These are phyloP conservation scores for Siderastrea siderea DNA, from an alignment of 92 coral and sea anemone genomes.

Conservation along the genomic window DNA sequence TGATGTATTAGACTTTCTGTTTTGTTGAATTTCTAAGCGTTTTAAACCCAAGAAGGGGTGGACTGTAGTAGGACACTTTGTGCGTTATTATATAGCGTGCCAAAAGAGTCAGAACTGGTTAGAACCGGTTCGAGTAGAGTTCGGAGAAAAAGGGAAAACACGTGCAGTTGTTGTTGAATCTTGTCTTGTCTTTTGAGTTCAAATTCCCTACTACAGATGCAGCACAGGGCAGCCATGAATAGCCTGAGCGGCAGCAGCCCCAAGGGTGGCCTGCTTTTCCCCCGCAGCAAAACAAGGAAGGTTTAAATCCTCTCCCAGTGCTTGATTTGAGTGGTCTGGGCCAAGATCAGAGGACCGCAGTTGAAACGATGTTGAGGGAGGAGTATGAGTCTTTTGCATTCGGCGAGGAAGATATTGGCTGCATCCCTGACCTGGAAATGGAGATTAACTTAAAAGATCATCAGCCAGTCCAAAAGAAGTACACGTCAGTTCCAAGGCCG, in stretches of 20 bases:
- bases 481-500: slow-evolving; percentile 49
- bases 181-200: too few species aligned
- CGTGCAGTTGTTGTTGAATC: too few species aligned
- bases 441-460: slow-evolving; percentile 28
- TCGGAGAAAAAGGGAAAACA: too few species aligned
- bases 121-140: too few species aligned
- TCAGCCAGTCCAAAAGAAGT: slow-evolving; percentile 50
- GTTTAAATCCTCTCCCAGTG: slow-evolving; percentile 30
- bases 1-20: too few species aligned
- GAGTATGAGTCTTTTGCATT: slow-evolving; percentile 60
- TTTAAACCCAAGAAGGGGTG: too few species aligned
- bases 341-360: slow-evolving; percentile 7
- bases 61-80: too few species aligned
- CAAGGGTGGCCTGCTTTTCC: background rate
- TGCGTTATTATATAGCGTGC: too few species aligned
- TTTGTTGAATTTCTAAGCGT: too few species aligned
- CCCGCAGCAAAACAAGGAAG: slow-evolving; percentile 4
- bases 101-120: too few species aligned
- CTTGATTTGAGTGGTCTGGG: slow-evolving; percentile 22
- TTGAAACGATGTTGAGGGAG: slow-evolving; percentile 41
- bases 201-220: too few species aligned
- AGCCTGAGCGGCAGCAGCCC: background rate
- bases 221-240: background rate
- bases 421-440: slow-evolving; percentile 54
- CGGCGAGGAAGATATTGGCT: slow-evolving; percentile 65